Evolutionary conservation across 2,888 invertebrate genomes (phyloP).

Genomic region (Gandaritis pyraliata): DNA sequence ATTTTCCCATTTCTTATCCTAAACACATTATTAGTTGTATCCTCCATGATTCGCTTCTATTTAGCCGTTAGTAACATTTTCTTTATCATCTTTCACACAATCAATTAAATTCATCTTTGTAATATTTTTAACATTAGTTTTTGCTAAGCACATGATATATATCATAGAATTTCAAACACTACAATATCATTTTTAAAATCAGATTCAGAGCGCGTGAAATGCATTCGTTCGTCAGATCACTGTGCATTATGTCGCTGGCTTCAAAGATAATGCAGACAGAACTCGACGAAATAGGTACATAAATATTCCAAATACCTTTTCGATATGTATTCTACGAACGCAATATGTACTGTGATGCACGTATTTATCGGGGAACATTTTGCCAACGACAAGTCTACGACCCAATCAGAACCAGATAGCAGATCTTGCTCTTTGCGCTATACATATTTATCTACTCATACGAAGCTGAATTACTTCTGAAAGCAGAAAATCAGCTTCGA

Average conservation of each 20-base stretch:
- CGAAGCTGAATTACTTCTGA: background rate
- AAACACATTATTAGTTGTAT: too few species aligned
- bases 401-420: slow-evolving; percentile 57
- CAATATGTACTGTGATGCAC: slow-evolving; percentile 46
- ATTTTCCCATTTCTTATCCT: too few species aligned
- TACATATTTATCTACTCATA: background rate
- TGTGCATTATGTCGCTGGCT: slow-evolving; percentile 22
- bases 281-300: slow-evolving; percentile 22
- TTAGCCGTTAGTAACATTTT: too few species aligned
- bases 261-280: slow-evolving; percentile 28
- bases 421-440: slow-evolving; percentile 35
- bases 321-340: slow-evolving; percentile 30
- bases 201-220: slow-evolving; percentile 20
- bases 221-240: slow-evolving; percentile 17
- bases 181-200: slow-evolving; percentile 1
- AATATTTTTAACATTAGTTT: too few species aligned
- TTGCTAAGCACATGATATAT: too few species aligned
- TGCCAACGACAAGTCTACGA: slow-evolving; percentile 54
- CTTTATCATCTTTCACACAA: too few species aligned
- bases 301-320: slow-evolving; percentile 37
- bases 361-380: slow-evolving; percentile 54
- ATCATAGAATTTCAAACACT: background rate
- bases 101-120: too few species aligned
- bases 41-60: too few species aligned
- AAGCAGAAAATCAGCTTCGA: background rate